Base-by-base conservation (phyloP, 1,140 invertebrate species). In the Chymomyza costata region DNA sequence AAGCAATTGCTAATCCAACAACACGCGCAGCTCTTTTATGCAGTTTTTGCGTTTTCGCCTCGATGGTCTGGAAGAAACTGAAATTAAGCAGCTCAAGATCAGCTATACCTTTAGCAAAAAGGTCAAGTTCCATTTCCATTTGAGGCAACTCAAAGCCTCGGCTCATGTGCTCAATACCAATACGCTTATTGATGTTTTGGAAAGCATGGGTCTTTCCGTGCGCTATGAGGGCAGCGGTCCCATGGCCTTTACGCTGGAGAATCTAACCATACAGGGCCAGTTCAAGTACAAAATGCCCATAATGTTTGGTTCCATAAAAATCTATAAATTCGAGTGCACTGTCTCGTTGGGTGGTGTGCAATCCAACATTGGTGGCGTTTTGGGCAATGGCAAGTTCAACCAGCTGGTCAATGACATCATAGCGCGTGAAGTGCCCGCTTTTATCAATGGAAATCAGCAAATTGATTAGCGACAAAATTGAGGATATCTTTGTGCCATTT, bases 251-350 rank as follows among this genome's bases (percentile, higher is more conserved):
- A 30, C 50, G 10, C 45, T 84, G 44, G 39, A 76, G 16, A 51
- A 84, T 54, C 61, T 84, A 0, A 61, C 64, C n/a, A 56, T 84
- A 32, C 45, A 76, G 38, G 82, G 82, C n/a, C 67, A 70, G 34
- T 84, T 84, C 64, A 84, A 84, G 44, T 84, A 84, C 57, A 84
- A 84, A 55, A 82, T 84, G 78, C 82, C 82, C 40, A 61, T 76
- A 56, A 53, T 84, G 25, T 84, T 74, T 38, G 82, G 82, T 38
- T 81, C 73, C 21, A 82, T 84, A 34, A 84, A 82, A 57, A 84
- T 84, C 32, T 84, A 69, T 25, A 84, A 84, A 10, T 84, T 82
- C 48, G 38, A 71, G 28, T 60, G 61, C 17, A 50, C 41, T 8
- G 61, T 84, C 2, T 41, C 40, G 3, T 38, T 84, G 35, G 82